Percentiles rank a stretch among this genome's conserved stretches.
phyloP scores from a whole-genome alignment of 2,113 vertebrate genomes.

The Eurypyga helias region DNA sequence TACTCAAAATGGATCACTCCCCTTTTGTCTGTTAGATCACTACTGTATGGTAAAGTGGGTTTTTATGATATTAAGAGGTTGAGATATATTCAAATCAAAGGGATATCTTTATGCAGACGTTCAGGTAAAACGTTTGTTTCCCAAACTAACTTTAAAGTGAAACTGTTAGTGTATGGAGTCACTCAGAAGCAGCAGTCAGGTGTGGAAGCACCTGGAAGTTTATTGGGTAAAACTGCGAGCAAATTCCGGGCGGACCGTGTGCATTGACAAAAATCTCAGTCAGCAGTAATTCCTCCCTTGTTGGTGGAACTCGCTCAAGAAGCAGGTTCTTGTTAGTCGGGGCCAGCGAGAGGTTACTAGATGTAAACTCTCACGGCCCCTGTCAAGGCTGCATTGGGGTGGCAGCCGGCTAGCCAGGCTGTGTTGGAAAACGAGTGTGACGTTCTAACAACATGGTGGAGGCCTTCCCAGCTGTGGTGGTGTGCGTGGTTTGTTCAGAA shows the following conservation, averaged over 20 bases:
- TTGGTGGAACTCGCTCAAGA: not conserved
- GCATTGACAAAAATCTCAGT: not conserved
- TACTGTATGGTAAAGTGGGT: not conserved
- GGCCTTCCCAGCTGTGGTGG: not conserved
- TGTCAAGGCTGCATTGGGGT: not conserved
- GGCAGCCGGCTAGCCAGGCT: not conserved
- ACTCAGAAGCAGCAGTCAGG: not conserved
- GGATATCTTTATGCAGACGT: not conserved
- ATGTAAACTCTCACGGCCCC: not conserved
- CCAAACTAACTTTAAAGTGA: not conserved
- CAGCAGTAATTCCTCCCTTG: not conserved
- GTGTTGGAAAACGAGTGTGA: accelerated
- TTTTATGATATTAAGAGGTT: not conserved
- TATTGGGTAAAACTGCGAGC: not conserved
- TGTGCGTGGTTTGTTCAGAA: not conserved
- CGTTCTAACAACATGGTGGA: not conserved
- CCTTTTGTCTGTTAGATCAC: not conserved
- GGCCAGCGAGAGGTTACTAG: not conserved
- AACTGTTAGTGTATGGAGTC: not conserved
- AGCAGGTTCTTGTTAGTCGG: not conserved
- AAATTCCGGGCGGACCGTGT: not conserved
- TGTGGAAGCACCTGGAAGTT: not conserved
- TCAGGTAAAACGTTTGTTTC: not conserved
- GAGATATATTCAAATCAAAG: not conserved
- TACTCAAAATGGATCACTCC: not conserved